Evolutionary conservation across 1,140 invertebrate genomes (phyloP).

Genomic region (Bathynomus jamesi): DNA sequence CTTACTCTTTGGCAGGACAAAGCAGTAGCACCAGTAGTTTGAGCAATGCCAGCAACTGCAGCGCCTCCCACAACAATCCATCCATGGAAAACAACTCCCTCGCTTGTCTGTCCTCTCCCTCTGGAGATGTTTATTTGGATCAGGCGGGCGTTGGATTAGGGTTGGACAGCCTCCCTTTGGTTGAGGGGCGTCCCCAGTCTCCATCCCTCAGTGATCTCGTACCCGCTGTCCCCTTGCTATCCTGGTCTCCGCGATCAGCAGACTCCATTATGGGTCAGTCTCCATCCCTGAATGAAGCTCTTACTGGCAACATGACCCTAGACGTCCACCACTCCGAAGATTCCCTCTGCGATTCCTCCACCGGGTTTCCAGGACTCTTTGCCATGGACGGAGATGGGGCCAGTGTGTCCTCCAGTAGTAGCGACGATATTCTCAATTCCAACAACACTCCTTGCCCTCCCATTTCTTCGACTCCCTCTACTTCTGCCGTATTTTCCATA

Average conservation of each 20-base stretch:
- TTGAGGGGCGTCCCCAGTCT: conserved; percentile 30
- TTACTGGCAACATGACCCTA: conserved; percentile 34
- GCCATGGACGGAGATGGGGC: conserved; percentile 36
- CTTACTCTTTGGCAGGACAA: neutral
- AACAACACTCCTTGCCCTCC: neutral
- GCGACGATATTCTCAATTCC: conserved; percentile 24
- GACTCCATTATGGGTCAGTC: conserved; percentile 37
- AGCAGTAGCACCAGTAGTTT: neutral
- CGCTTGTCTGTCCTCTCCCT: conserved; percentile 22
- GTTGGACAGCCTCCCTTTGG: conserved; percentile 30
- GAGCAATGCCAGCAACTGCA: neutral
- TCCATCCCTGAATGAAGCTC: conserved; percentile 33
- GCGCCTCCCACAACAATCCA: neutral
- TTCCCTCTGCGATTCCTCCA: conserved; percentile 36
- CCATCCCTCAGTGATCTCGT: conserved; percentile 35
- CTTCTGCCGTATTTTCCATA: conserved; percentile 16
- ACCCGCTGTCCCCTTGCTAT: conserved; percentile 28
- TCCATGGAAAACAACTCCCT: conserved; percentile 5
- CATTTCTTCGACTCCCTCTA: conserved; percentile 9
- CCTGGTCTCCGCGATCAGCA: conserved; percentile 36
- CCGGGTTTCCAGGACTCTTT: conserved; percentile 33
- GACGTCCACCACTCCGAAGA: conserved; percentile 35
- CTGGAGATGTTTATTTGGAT: conserved; percentile 36
- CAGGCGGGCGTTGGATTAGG: conserved; percentile 29
- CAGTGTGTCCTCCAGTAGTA: conserved; percentile 33